Evolutionary conservation across 1,140 invertebrate genomes (phyloP), one percentile per base, ranked within the genome.

Genomic region (Cyrtorhinus lividipennis): DNA sequence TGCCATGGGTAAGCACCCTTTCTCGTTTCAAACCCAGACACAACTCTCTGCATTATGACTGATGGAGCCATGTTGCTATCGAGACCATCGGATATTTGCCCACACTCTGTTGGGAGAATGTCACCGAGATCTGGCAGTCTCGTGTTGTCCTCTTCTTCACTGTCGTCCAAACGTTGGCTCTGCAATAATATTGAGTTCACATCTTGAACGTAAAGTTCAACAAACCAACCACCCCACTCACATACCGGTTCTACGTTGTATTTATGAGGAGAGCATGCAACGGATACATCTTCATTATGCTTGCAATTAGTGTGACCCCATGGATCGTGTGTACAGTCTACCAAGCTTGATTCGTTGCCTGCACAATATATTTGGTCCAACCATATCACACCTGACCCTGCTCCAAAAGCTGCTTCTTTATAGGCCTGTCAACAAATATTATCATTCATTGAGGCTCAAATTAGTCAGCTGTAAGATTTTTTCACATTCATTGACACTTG

Each of bases 1-100:
- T 88, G 86, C 87, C 88, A 91, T 1, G 88, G 88, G 71, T 86
- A 84, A n/a, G 81, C 78, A 15, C 82, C 84, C 44, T 75, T 76
- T 1, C 73, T 73, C 0, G 82, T 81, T 13, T 78, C 66, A 18
- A 74, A 76, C 12, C 82, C 81, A 56, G 74, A 69, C 0, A 83
- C 75, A 10, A 84, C 79, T 68, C 70, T 75, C 1, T 64, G 57
- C 13, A 62, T 63, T 25, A 67, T 64, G 22, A 60, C 67, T 12
- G 71, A 67, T 63, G 57, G 57, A 58, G 53, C 30, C 30, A 58
- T 10, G 2, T 24, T n/a, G 3, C 1, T 20, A 53, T 73, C 73
- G 5, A 78, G 75, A 66, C 77, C 74, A 59, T 80, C 75, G 25
- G 73, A 69, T 24, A 78, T 70, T 56, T 71, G 72, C 15, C 79